Evolutionary conservation across 2,797 vertebrate species (phyloP).

Genomic region (Heliangelus exortis): DNA sequence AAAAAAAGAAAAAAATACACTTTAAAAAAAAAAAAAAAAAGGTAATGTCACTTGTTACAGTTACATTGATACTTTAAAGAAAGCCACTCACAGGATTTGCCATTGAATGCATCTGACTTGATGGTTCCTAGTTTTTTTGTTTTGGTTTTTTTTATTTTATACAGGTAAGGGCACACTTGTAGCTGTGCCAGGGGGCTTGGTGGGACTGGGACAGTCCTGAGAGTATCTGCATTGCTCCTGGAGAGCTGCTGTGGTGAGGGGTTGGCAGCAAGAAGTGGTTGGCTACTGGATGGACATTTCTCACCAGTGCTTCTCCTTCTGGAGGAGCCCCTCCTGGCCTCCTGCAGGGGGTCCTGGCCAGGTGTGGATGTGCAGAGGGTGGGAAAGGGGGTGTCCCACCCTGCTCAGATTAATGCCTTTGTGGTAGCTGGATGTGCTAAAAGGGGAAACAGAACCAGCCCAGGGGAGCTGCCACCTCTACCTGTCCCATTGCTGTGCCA

Average conservation of each 20-base stretch:
- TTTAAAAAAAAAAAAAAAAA: slow-evolving; percentile 83
- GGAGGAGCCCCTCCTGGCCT: not conserved
- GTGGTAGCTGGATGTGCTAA: not conserved
- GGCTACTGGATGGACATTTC: no score
- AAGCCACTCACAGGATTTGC: slow-evolving; percentile 63
- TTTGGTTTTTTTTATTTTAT: no score
- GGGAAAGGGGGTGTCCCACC: not conserved
- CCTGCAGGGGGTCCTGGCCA: not conserved
- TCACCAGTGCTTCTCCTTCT: no score
- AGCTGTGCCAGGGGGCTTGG: not conserved
- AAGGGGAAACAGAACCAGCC: not conserved
- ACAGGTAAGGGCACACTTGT: not conserved
- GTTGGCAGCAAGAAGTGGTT: not conserved
- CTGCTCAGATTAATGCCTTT: not conserved
- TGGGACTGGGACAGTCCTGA: not conserved
- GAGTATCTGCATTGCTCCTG: not conserved
- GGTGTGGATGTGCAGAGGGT: not conserved
- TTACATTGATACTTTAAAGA: slow-evolving; percentile 75
- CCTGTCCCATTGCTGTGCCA: not conserved
- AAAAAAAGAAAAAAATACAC: slow-evolving; percentile 83
- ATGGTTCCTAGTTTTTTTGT: not conserved
- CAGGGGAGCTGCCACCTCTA: not conserved
- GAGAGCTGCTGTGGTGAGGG: not conserved
- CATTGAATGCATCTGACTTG: slow-evolving; percentile 9
- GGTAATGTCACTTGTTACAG: slow-evolving; percentile 77